phyloP scores from a whole-genome alignment of 2,113 vertebrate genomes.

The Myanophis thanlyinensis region DNA sequence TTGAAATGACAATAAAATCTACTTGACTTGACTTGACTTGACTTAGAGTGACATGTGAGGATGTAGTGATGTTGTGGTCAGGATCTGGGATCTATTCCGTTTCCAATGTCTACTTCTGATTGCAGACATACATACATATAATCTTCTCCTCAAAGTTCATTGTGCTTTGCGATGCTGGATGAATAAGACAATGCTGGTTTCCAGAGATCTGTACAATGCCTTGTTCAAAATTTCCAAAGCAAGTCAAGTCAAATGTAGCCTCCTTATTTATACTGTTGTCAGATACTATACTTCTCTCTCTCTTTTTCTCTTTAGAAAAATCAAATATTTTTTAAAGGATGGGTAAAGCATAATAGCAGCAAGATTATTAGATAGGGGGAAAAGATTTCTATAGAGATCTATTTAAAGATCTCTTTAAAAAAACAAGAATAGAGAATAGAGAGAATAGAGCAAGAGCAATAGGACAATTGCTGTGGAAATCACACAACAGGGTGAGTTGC shows the following conservation, averaged over 20 bases:
- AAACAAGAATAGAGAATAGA: neutral
- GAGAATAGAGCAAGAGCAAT: neutral
- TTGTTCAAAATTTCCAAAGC: neutral
- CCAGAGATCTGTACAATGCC: neutral
- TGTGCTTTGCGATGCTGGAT: neutral
- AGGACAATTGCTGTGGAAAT: neutral
- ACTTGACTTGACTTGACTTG: too few relatives aligned
- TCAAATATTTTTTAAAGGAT: neutral
- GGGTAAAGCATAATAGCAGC: neutral
- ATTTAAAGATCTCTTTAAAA: neutral
- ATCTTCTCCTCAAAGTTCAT: neutral
- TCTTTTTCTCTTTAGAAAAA: neutral
- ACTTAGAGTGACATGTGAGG: neutral
- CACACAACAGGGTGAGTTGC: neutral
- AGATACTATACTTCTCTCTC: neutral
- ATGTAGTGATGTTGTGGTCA: neutral
- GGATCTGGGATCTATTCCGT: neutral
- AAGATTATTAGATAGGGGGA: neutral
- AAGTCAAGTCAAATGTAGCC: neutral
- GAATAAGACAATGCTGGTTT: neutral
- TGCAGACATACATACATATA: neutral
- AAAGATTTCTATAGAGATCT: neutral
- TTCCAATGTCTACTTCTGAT: neutral
- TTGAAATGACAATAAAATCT: too few relatives aligned
- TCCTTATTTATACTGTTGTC: neutral